Evolutionary conservation across 2,113 vertebrate species (phyloP).

Genomic region (Clarias magur): DNA sequence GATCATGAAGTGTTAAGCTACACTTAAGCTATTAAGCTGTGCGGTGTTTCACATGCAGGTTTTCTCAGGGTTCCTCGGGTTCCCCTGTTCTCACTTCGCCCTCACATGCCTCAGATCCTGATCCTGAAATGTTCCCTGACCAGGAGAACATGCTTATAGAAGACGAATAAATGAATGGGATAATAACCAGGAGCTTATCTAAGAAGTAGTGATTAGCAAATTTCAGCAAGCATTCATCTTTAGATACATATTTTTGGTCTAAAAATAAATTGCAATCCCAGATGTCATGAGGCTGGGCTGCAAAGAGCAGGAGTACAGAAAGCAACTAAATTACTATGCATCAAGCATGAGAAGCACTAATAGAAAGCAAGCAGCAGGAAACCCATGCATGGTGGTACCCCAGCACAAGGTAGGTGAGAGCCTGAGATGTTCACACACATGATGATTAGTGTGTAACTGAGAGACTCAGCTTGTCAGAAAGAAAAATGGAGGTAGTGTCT

Average conservation of each 20-base stretch:
- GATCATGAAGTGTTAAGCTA: background rate
- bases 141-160: background rate
- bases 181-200: background rate
- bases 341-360: background rate
- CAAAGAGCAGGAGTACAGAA: background rate
- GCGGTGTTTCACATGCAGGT: background rate
- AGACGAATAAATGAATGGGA: background rate
- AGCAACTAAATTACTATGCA: background rate
- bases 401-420: background rate
- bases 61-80: background rate
- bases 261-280: background rate
- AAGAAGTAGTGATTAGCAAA: background rate
- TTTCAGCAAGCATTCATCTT: background rate
- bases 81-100: background rate
- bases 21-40: background rate
- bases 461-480: background rate
- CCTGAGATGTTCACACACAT: background rate
- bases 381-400: background rate
- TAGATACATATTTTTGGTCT: background rate
- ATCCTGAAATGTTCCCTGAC: background rate
- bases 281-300: background rate
- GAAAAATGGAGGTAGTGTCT: background rate
- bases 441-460: background rate
- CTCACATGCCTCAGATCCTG: background rate
- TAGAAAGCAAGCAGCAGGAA: background rate